A percentile compares a stretch with the other conserved stretches of the same genome.
phyloP scores from a whole-genome alignment of 2,797 vertebrate genomes.

The Alosa sapidissima region DNA sequence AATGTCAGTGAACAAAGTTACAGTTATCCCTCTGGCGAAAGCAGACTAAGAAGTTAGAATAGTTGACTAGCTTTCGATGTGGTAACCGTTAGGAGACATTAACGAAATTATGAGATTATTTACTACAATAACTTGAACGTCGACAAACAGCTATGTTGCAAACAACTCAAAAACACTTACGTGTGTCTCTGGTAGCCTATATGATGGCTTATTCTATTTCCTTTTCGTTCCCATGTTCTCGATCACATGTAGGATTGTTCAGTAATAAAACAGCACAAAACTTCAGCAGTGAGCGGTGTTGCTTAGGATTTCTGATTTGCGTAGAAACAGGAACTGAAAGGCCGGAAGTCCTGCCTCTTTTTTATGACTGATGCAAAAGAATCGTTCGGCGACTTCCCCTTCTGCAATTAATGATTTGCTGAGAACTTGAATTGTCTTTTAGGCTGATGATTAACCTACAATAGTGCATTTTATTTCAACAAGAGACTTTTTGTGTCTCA shows the following conservation, averaged over 20 bases:
- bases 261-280: slow-evolving; percentile 56
- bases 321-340: slow-evolving; percentile 42
- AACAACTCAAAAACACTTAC: slow-evolving; percentile 49
- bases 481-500: too few species aligned
- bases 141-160: too few species aligned
- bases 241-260: slow-evolving; percentile 23
- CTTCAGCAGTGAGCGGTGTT: slow-evolving; percentile 49
- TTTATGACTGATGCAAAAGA: slow-evolving; percentile 27
- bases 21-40: neutral
- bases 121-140: neutral
- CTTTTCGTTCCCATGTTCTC: slow-evolving; percentile 51
- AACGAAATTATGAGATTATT: neutral
- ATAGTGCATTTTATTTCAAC: neutral
- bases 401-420: neutral
- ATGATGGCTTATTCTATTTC: slow-evolving; percentile 41
- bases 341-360: slow-evolving; percentile 52
- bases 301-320: slow-evolving; percentile 51
- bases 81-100: neutral
- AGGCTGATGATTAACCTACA: too few species aligned
- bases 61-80: neutral
- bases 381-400: neutral
- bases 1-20: slow-evolving; percentile 49
- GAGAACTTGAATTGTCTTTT: neutral
- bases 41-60: slow-evolving; percentile 18
- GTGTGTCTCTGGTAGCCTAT: slow-evolving; percentile 34